phyloP scores from a whole-genome alignment of 2,888 invertebrate species.

The Noctua janthina region DNA sequence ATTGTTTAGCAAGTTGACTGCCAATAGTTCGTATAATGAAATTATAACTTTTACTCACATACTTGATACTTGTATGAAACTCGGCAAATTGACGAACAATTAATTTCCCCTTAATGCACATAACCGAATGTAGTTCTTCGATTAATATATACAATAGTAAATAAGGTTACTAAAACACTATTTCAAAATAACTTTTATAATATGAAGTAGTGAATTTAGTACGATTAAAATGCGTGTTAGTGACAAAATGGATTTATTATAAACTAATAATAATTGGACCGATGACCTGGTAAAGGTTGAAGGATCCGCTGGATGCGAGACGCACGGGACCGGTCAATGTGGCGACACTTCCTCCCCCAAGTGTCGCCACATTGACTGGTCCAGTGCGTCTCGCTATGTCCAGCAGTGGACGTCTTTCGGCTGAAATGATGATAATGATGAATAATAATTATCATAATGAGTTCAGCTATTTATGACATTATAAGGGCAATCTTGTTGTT shows the following conservation, averaged over 20 bases:
- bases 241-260: constrained; percentile 39
- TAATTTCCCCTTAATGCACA: not conserved
- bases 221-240: constrained; percentile 40
- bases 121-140: constrained; percentile 12
- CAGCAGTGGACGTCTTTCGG: too few relatives aligned
- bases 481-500: constrained; percentile 6
- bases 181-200: constrained; percentile 29
- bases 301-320: too few relatives aligned
- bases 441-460: constrained; percentile 2
- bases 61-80: not conserved
- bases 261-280: not conserved
- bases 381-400: too few relatives aligned
- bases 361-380: too few relatives aligned
- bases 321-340: too few relatives aligned
- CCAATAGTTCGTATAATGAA: not conserved
- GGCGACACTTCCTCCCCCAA: too few relatives aligned
- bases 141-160: constrained; percentile 15
- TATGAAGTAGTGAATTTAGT: constrained; percentile 30
- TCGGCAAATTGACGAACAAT: not conserved
- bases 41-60: not conserved
- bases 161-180: constrained; percentile 21
- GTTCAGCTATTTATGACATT: constrained; percentile 1
- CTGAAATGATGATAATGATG: too few relatives aligned
- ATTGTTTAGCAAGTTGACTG: not conserved
- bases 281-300: too few relatives aligned